Base-by-base conservation (phyloP, 2,888 invertebrate genomes). In the Ecdyonurus torrentis region DNA sequence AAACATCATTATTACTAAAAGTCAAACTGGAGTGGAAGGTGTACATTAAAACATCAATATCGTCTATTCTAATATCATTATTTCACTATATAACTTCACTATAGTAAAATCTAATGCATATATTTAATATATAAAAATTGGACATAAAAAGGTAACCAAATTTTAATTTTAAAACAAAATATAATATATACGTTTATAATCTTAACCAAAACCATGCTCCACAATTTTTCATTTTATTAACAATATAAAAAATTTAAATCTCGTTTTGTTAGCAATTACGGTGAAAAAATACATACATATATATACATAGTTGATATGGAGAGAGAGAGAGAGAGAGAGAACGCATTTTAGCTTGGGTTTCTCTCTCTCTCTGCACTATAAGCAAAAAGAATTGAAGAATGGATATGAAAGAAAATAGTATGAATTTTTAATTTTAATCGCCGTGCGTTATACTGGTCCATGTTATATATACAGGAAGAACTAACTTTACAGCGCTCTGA, bases 381-480 rank as follows among this genome's bases (percentile, higher is more conserved):
- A n/a, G n/a, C n/a, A n/a, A n/a, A 37, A 37, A 37, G 37, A 37
- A 37, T 37, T 37, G 37, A 37, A 37, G 37, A 37, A 37, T 37
- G 37, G 37, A 15, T 37, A 37, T 37, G 37, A 15, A 37, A 15
- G 37, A 37, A 37, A 37, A 37, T 37, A 55, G 55, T 55, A 55
- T 55, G 55, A 55, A 55, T 55, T 55, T 55, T 55, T 55, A 55
- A 55, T 55, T 55, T 55, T 55, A 55, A 55, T 55, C 55, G 55
- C 20, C 22, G 7, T 55, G 37, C 37, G 37, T 37, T 37, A 37
- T 37, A 10, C 37, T 37, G 15, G 5, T 37, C 37, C 15, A 5
- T 37, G 37, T 15, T 37, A n/a, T 37, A 5, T 37, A 20, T 20
- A 22, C 55, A 55, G 55, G 55, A 55, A 55, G 55, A 55, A 55